Evolutionary conservation across 2,797 vertebrate species (phyloP).

Genomic region (Neopelma chrysocephalum): DNA sequence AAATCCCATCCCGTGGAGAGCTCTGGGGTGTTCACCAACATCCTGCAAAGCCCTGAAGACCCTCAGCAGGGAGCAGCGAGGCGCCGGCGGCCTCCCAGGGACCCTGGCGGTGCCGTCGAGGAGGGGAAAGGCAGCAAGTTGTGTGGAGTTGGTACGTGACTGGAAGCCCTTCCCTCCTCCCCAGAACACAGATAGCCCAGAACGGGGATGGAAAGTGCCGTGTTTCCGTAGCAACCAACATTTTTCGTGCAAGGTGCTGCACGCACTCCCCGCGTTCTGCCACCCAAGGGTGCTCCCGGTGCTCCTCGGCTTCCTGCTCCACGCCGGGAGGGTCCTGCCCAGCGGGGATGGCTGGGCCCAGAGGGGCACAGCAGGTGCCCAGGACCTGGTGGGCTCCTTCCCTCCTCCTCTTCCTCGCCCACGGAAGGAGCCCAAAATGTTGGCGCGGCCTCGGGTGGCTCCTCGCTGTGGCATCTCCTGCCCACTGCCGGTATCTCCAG

Average conservation of each 20-base stretch:
- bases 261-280: not conserved
- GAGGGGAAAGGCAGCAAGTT: not conserved
- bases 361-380: not conserved
- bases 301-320: conserved; percentile 45
- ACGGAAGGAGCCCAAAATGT: not conserved
- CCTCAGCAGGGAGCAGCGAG: not conserved
- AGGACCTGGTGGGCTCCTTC: not conserved
- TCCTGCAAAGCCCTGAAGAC: not conserved
- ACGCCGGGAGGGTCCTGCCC: accelerated
- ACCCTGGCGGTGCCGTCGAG: not conserved
- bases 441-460: not conserved
- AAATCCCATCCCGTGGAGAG: not conserved
- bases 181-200: conserved; percentile 46
- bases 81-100: not conserved
- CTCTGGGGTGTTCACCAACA: not conserved
- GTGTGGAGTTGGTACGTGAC: conserved; percentile 24
- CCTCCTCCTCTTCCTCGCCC: not conserved
- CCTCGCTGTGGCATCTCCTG: not conserved
- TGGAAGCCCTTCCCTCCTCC: conserved; percentile 60
- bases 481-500: not conserved
- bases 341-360: accelerated
- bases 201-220: conserved; percentile 36
- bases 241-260: conserved; percentile 54
- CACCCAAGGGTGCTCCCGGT: conserved; percentile 63
- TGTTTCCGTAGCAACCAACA: conserved; percentile 61